Conservation (phyloP, 2,113 vertebrate genomes). For the Halichoerus grypus region DNA sequence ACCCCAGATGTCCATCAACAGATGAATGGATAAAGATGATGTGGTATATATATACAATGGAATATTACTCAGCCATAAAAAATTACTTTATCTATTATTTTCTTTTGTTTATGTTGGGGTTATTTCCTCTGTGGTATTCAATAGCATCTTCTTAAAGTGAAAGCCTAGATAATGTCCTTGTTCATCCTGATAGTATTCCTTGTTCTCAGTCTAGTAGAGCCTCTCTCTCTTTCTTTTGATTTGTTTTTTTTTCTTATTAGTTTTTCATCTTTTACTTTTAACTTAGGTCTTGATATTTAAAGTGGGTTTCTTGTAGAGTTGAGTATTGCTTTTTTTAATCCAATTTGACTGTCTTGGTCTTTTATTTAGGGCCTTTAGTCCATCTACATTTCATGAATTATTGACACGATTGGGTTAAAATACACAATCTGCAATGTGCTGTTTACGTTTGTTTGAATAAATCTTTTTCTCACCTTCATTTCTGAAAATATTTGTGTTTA, state of each 20-base stretch:
- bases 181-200: neutral
- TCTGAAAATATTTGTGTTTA: constrained; percentile 3
- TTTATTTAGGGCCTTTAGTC: neutral
- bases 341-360: neutral
- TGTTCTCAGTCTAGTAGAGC: neutral
- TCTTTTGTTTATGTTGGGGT: neutral
- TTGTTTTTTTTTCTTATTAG: neutral
- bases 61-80: neutral
- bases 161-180: neutral
- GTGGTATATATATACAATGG: neutral
- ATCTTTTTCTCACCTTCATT: neutral
- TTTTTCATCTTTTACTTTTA: constrained; percentile 20
- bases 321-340: neutral
- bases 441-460: neutral
- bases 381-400: neutral
- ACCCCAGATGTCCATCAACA: neutral
- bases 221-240: neutral
- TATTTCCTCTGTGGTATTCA: neutral
- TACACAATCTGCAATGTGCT: neutral
- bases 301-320: neutral
- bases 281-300: neutral
- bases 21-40: neutral
- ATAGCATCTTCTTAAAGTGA: neutral
- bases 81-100: neutral
- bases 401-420: neutral